These are phyloP conservation scores for Erethizon dorsatum DNA, from an alignment of 2,797 vertebrate species.

Conservation along the genomic window DNA sequence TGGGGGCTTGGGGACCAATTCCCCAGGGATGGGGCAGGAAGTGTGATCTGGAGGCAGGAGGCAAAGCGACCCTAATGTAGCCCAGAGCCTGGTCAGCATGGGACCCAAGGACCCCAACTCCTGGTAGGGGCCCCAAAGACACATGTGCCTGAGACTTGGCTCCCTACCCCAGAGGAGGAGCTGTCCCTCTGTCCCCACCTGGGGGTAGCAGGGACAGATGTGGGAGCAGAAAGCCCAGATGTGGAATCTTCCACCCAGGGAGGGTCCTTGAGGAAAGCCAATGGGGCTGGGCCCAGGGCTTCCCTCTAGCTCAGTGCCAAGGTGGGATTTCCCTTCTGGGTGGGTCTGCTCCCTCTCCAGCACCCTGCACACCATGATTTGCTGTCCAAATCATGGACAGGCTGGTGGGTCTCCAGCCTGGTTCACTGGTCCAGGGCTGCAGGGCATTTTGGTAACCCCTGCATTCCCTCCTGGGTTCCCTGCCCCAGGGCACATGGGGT, in stretches of 20 bases:
- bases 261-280: too few relatives aligned
- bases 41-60: neutral
- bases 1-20: constrained; percentile 37
- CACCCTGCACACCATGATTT: neutral
- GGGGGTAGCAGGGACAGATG: rapidly evolving
- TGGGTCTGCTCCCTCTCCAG: neutral
- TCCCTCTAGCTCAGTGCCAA: neutral
- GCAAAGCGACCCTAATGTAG: rapidly evolving
- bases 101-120: neutral
- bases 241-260: neutral
- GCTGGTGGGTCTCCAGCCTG: neutral
- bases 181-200: neutral
- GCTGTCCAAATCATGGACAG: neutral
- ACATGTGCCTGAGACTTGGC: neutral
- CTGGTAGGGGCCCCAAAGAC: neutral
- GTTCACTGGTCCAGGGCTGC: neutral
- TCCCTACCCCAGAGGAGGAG: neutral
- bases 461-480: neutral
- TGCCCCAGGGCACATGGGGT: neutral
- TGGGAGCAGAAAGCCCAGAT: too few relatives aligned
- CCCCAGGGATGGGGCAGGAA: neutral
- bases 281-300: neutral
- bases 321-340: neutral
- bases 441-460: neutral
- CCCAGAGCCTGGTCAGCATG: neutral